Percentiles rank a stretch among this genome's conserved stretches.
Evolutionary conservation across 2,113 vertebrate species (phyloP).

Genomic region (Charina bottae): DNA sequence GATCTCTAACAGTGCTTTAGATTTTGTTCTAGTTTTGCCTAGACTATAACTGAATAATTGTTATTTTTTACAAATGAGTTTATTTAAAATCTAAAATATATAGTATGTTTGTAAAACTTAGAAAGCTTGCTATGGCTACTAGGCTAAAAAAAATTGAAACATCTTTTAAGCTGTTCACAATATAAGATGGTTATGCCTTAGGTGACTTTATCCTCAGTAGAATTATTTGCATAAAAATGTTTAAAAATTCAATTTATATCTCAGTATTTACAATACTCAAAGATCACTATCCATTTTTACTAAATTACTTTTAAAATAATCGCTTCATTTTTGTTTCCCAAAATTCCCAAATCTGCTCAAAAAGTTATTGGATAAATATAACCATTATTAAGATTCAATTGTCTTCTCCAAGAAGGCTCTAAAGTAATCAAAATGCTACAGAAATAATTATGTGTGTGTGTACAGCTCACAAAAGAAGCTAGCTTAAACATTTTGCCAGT

Average conservation of each 20-base stretch:
- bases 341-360: constrained; percentile 58
- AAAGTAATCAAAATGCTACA: constrained; percentile 61
- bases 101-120: constrained; percentile 34
- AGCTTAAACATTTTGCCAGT: constrained; percentile 55
- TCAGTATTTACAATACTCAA: constrained; percentile 50
- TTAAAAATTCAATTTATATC: constrained; percentile 39
- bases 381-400: constrained; percentile 62
- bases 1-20: neutral
- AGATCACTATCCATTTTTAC: constrained; percentile 44
- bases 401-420: constrained; percentile 41
- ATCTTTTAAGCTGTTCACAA: constrained; percentile 30
- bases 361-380: constrained; percentile 50
- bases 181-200: constrained; percentile 56
- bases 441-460: constrained; percentile 46
- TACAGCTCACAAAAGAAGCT: constrained; percentile 52
- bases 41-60: neutral
- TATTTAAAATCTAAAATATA: neutral
- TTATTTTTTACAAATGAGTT: neutral
- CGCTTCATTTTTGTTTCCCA: constrained; percentile 37
- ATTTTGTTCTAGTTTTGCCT: neutral
- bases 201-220: constrained; percentile 48
- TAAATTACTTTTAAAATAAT: constrained; percentile 50
- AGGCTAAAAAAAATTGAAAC: constrained; percentile 10
- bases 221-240: constrained; percentile 55
- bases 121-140: constrained; percentile 22